Percentiles rank a stretch among this genome's conserved stretches.
Evolutionary conservation across 1,140 invertebrate genomes (phyloP).

Genomic region (Macrotrachela quadricornifera): DNA sequence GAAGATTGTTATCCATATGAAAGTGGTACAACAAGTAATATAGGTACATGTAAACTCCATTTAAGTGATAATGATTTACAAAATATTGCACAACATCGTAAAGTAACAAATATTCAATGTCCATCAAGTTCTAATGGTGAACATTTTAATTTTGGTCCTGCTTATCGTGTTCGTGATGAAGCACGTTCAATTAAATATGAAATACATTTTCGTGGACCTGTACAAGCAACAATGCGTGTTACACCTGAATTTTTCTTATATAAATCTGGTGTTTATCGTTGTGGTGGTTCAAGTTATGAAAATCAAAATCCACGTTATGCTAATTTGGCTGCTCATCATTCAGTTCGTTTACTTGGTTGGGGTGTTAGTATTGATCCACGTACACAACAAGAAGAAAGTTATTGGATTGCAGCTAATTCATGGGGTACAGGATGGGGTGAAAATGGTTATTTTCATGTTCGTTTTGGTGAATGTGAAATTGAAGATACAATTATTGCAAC

Average conservation of each 20-base stretch:
- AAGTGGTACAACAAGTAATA: constrained; percentile 29
- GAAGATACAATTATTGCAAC: too few species aligned
- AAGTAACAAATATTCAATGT: too few species aligned
- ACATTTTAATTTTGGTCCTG: background rate
- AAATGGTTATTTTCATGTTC: too few species aligned
- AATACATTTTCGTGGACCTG: background rate
- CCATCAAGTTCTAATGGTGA: too few species aligned
- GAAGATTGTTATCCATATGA: constrained; percentile 58
- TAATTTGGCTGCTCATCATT: constrained; percentile 3
- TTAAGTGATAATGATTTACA: background rate
- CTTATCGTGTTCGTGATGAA: background rate
- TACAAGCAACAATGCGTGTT: constrained; percentile 6
- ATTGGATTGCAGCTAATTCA: constrained; percentile 4
- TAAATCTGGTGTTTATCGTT: constrained; percentile 5
- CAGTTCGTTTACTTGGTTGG: constrained; percentile 11
- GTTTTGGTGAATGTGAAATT: too few species aligned
- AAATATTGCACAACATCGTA: too few species aligned
- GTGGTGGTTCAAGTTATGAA: background rate
- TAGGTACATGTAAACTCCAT: constrained; percentile 12
- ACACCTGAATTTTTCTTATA: constrained; percentile 6
- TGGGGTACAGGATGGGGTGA: constrained; percentile 4
- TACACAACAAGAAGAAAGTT: background rate
- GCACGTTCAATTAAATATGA: background rate
- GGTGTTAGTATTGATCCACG: constrained; percentile 29
- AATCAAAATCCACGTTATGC: too few species aligned